Evolutionary conservation across 2,797 vertebrate species (phyloP), one percentile per base, ranked within the genome.

Genomic region (Sciurus vulgaris): DNA sequence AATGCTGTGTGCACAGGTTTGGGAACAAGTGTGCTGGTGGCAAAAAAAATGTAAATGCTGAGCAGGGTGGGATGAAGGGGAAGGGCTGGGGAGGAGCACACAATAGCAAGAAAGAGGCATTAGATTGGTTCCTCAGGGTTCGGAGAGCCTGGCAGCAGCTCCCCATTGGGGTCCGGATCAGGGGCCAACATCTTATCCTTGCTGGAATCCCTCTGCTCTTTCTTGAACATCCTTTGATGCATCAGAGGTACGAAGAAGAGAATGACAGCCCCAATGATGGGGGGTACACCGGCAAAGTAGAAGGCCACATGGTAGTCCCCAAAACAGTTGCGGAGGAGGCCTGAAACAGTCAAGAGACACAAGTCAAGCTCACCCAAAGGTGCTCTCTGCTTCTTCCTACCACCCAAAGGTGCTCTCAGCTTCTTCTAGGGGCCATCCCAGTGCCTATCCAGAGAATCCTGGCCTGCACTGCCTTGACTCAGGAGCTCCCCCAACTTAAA

Each of bases 231-330:
- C 93, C 98, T 98, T 97, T 98, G 98, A 95, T 99, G 99, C 83
- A 99, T 98, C 97, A 99, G 98, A n/a, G 99, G 99, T 79, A 99
- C 99, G 28, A 99, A 99, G 72, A 99, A 99, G 74, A 99, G 99
- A 98, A 99, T 99, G 92, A 99, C 74, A 4, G 98, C 99, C 1
- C 99, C 99, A 12, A 99, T 97, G 56, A 99, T 99, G 33, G 99
- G 99, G 35, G 99, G 99, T 18, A 99, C 98, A 12, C 99, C 99
- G 0, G 99, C 99, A 87, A 99, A 98, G 97, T 99, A 99, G 98
- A 99, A 99, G 87, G 99, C 99, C 28, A 99, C 98, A 0, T 99
- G 98, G 95, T 99, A 99, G 98, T 99, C 98, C 79, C 98, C 98
- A 82, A 99, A 99, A 97, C 99, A 98, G 95, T 99, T 99, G 0